phyloP scores from a whole-genome alignment of 2,888 invertebrate genomes.

The Caenorhabditis macrosperma region DNA sequence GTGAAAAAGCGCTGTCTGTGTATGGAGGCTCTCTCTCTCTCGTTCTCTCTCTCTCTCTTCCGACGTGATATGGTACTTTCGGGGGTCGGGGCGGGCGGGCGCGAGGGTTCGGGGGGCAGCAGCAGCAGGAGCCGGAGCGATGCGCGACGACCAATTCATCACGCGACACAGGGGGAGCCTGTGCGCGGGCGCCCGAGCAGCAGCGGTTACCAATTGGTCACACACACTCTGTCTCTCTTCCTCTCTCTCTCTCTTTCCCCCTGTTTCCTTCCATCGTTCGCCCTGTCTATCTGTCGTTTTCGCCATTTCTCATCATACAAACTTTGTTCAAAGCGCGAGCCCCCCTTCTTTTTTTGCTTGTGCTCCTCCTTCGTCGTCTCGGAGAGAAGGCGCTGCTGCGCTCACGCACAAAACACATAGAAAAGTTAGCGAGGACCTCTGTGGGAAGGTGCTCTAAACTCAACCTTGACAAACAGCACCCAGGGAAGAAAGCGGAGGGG shows the following conservation, averaged over 20 bases:
- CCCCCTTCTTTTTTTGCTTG: conserved; percentile 19
- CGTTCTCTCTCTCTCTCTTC: conserved; percentile 15
- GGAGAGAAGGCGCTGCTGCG: neutral
- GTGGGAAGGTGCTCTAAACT: neutral
- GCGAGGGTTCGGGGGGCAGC: too few relatives aligned
- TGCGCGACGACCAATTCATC: conserved; percentile 38
- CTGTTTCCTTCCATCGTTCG: too few relatives aligned
- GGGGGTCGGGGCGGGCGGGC: neutral
- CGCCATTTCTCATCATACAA: too few relatives aligned
- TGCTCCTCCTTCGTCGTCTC: conserved; percentile 24
- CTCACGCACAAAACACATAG: conserved; percentile 17
- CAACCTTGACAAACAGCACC: too few relatives aligned
- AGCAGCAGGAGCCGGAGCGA: conserved; percentile 3
- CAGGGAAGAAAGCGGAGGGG: neutral
- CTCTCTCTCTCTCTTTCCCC: neutral
- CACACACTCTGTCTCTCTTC: conserved; percentile 16
- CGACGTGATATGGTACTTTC: conserved; percentile 58
- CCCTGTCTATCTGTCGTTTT: too few relatives aligned
- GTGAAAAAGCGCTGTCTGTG: conserved; percentile 32
- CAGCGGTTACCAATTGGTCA: conserved; percentile 57
- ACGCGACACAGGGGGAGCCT: conserved; percentile 42
- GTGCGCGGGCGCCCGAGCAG: conserved; percentile 9
- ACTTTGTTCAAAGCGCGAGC: conserved; percentile 6
- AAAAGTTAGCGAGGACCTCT: neutral
- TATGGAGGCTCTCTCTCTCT: conserved; percentile 1